A percentile compares a stretch with the other conserved stretches of the same genome.
Conservation (phyloP, 2,113 vertebrate species). For the Todiramphus saurophagus region DNA sequence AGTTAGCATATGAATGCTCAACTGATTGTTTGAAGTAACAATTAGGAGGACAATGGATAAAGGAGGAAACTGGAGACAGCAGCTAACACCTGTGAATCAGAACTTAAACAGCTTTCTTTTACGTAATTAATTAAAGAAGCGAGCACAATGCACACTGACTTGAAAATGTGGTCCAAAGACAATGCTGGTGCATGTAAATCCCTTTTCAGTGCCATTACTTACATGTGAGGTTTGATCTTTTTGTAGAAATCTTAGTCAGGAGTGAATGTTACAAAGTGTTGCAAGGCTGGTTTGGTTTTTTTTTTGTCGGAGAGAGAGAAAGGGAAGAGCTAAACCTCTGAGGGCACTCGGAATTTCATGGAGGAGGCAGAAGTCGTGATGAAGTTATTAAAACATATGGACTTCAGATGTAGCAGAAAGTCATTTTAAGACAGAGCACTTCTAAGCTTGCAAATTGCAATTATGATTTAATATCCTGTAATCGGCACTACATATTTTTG, state of each 20-base stretch:
- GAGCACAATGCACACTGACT: slow-evolving; percentile 36
- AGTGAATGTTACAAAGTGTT: not conserved
- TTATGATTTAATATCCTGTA: not conserved
- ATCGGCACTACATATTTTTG: not conserved
- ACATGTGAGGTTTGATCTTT: not conserved
- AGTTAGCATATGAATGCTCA: slow-evolving; percentile 69
- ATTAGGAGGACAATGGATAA: slow-evolving; percentile 62
- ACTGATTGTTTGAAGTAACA: slow-evolving; percentile 63
- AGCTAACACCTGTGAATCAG: slow-evolving; percentile 67
- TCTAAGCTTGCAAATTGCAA: not conserved
- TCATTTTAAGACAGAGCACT: not conserved
- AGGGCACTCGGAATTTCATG: not conserved
- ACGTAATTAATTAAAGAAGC: slow-evolving; percentile 62
- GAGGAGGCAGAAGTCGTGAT: not conserved
- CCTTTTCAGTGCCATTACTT: not conserved
- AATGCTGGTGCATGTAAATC: not conserved
- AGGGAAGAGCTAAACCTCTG: not conserved
- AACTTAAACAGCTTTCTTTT: slow-evolving; percentile 58
- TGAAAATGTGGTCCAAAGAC: not conserved
- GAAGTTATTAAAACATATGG: not conserved
- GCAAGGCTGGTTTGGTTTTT: not conserved
- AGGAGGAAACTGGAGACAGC: slow-evolving; percentile 45
- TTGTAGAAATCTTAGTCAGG: not conserved
- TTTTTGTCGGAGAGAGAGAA: not conserved
- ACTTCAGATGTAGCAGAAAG: not conserved